Evolutionary conservation across 2,797 vertebrate species (phyloP).

Genomic region (Vultur gryphus): DNA sequence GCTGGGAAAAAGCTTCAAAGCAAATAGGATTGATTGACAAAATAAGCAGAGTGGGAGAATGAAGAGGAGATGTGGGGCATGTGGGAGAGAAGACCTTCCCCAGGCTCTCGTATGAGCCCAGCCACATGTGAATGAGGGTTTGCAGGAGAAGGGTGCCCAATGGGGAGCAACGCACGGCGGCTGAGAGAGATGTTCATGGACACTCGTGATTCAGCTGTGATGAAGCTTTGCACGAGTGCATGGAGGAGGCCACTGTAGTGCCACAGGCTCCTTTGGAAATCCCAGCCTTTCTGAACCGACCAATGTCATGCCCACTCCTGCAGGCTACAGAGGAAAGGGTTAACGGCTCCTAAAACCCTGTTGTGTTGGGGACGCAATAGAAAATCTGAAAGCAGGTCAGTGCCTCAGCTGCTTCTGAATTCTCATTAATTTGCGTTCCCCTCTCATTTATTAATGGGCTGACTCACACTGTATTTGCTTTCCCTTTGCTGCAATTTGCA

Average conservation of each 20-base stretch:
- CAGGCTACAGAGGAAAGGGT: conserved; percentile 17
- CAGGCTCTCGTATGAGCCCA: not conserved
- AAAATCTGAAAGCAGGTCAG: conserved; percentile 50
- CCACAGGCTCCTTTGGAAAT: not conserved
- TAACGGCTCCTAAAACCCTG: not conserved
- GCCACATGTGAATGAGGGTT: not conserved
- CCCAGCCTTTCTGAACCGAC: rapidly evolving
- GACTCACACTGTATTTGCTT: conserved; percentile 59
- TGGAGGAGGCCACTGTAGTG: not conserved
- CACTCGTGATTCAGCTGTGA: not conserved
- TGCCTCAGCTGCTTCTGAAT: conserved; percentile 52
- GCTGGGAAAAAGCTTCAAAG: not conserved
- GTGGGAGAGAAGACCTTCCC: not conserved
- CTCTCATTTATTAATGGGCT: conserved; percentile 55
- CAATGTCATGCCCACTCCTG: not conserved
- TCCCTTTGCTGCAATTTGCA: conserved; percentile 56
- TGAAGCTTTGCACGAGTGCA: not conserved
- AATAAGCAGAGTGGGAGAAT: not conserved
- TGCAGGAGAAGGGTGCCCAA: not conserved
- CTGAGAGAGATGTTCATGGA: not conserved
- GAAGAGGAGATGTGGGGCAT: not conserved
- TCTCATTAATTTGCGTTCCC: conserved; percentile 48
- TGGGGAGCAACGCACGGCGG: rapidly evolving
- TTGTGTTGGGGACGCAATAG: not conserved
- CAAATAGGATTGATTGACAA: not conserved